Base-by-base conservation (phyloP, 1,140 invertebrate species). In the Drosophila persimilis region DNA sequence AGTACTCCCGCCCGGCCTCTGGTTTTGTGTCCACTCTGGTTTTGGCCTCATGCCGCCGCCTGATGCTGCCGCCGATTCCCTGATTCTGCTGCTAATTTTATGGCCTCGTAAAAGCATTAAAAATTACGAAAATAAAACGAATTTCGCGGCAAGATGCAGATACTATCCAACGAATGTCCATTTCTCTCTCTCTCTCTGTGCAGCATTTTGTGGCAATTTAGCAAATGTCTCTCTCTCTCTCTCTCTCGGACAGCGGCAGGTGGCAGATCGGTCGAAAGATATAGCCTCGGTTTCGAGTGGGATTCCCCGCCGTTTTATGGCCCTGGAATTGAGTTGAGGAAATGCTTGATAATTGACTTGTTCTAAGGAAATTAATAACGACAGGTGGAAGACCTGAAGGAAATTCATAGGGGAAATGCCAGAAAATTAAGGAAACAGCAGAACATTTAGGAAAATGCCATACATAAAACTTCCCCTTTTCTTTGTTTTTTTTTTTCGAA, bases 101-200 rank as follows among this genome's bases (percentile, higher is more conserved):
- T 85, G 62, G 72, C 77, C 81, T 80, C 80, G 58, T 85, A 86
- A 85, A 85, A 80, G 63, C 77, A 85, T 80, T 86, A 67, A 86
- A 85, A 86, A 80, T 80, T 80, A 71, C 77, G 80, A 80, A 39
- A 61, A 83, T 51, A 59, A 83, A 64, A 45, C 48, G 74, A 64
- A 59, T 15, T 52, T 35, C 44, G 54, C 35, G 55, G 26, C 35
- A 63, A 63, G 72, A 63, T 76, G 56, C 45, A 59, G 61, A 62
- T 57, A 51, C 24, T 29, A 15, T 13, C 46, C 43, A 15, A 41
- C 69, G 45, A 45, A 63, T 51, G 55, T 31, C 44, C 11, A 20
- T 46, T 44, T 29, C 17, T 50, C 26, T 67, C 29, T 50, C 31
- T 63, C n/a, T 47, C 46, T 20, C 20, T 20, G 20, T 20, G 20